Percentiles rank a stretch among this genome's conserved stretches.
Conservation (phyloP, 1,140 invertebrate genomes). For the Drosophila pseudoobscura region DNA sequence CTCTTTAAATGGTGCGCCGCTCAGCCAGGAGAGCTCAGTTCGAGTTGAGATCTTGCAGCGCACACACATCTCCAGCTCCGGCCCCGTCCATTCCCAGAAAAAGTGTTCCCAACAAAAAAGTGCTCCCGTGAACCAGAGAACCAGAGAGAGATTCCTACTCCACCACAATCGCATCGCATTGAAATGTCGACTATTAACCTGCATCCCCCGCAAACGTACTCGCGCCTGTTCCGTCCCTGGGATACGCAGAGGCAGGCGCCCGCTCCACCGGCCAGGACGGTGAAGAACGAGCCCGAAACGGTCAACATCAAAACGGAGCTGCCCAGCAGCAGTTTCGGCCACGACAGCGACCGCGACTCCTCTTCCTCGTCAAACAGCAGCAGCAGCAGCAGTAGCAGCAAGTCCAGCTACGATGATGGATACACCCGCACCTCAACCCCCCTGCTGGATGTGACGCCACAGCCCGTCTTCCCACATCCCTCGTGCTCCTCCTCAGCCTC, state of each 20-base stretch:
- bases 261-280: conserved; percentile 36
- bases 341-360: conserved; percentile 67
- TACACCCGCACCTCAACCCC: conserved; percentile 66
- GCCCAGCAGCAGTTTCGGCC: conserved; percentile 52
- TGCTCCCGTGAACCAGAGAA: conserved; percentile 35
- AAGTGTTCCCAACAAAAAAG: conserved; percentile 24
- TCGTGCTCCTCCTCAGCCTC: conserved; percentile 8
- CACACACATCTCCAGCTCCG: conserved; percentile 51
- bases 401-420: conserved; percentile 70
- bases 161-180: conserved; percentile 1
- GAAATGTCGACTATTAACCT: conserved; percentile 78
- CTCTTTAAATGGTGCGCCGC: conserved; percentile 68
- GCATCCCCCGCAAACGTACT: conserved; percentile 82
- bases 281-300: conserved; percentile 56
- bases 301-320: conserved; percentile 58
- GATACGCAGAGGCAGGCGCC: conserved; percentile 67
- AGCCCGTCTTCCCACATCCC: conserved; percentile 43
- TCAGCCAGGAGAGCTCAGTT: conserved; percentile 72
- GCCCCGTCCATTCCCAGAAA: background rate
- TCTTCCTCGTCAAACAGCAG: conserved; percentile 45
- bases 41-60: conserved; percentile 77
- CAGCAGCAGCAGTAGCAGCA: conserved; percentile 46
- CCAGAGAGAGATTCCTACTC: conserved; percentile 6
- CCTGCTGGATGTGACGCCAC: conserved; percentile 45
- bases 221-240: conserved; percentile 83